Evolutionary conservation across 2,888 invertebrate genomes (phyloP).

Genomic region (Hirtodrosophila duncani): DNA sequence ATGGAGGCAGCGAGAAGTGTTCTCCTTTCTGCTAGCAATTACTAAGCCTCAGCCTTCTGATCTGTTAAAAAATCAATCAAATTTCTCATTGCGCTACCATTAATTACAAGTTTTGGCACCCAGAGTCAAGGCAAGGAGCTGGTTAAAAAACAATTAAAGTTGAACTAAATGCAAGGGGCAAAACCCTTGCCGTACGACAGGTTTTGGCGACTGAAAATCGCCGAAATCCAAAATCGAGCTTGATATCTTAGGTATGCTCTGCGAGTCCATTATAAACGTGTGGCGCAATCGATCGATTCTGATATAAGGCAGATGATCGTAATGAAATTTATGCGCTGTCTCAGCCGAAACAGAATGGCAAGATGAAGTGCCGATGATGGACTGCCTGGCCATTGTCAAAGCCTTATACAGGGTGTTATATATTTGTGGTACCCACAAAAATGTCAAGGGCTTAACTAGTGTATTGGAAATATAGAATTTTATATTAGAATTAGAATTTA

Average conservation of each 20-base stretch:
- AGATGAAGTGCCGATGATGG: conserved; percentile 48
- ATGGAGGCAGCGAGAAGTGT: too few relatives aligned
- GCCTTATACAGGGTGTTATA: conserved; percentile 39
- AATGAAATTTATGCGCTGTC: conserved; percentile 60
- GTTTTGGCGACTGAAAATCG: conserved; percentile 37
- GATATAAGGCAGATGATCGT: conserved; percentile 57
- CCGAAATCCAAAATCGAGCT: too few relatives aligned
- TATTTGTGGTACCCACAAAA: too few relatives aligned
- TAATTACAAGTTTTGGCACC: conserved; percentile 52
- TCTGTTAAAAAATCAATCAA: conserved; percentile 63
- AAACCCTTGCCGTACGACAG: conserved; percentile 43
- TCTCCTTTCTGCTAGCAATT: too few relatives aligned
- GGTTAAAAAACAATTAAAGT: conserved; percentile 73
- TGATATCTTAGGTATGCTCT: too few relatives aligned
- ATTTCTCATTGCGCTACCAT: conserved; percentile 50
- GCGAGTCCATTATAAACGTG: too few relatives aligned
- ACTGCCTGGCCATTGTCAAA: conserved; percentile 8
- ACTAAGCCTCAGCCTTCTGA: too few relatives aligned
- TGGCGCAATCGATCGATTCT: conserved; percentile 53
- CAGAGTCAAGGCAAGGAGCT: conserved; percentile 26
- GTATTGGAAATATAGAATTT: too few relatives aligned
- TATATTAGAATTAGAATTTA: too few relatives aligned
- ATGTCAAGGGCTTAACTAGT: conserved; percentile 1
- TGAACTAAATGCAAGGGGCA: conserved; percentile 57
- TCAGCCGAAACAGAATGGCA: conserved; percentile 17